Conservation (phyloP, 1,140 invertebrate genomes). For the Goniozus legneri region DNA sequence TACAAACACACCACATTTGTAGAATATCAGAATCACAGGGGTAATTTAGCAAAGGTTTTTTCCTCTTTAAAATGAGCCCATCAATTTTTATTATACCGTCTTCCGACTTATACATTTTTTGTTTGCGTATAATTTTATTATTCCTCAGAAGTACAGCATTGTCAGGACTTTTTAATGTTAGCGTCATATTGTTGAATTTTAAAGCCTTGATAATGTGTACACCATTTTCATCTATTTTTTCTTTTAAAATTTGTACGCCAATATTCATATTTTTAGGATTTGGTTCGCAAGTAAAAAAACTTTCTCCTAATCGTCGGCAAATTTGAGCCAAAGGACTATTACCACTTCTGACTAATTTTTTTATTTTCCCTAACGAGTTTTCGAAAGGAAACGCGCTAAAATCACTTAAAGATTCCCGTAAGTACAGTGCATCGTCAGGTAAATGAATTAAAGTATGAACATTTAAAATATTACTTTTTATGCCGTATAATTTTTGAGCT, state of each 20-base stretch:
- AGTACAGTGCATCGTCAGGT: neutral
- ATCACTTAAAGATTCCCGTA: neutral
- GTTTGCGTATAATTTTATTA: neutral
- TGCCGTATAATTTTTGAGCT: constrained; percentile 11
- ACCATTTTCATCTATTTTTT: neutral
- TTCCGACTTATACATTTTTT: neutral
- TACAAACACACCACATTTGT: neutral
- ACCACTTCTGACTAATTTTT: neutral
- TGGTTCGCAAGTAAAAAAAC: neutral
- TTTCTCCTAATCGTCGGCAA: constrained; percentile 3
- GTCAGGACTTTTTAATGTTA: neutral
- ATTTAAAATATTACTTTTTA: constrained; percentile 14
- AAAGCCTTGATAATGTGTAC: too few species aligned
- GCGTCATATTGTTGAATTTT: neutral
- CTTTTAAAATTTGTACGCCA: neutral
- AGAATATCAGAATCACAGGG: neutral
- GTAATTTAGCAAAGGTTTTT: neutral
- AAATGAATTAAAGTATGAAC: constrained; percentile 22
- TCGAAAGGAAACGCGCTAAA: constrained; percentile 4
- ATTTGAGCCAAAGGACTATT: neutral
- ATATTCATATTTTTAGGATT: neutral
- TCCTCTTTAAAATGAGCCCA: neutral
- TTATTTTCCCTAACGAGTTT: constrained; percentile 4
- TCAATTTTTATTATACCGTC: neutral
- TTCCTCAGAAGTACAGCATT: neutral